phyloP scores from a whole-genome alignment of 2,113 vertebrate genomes.

The Scytalopus superciliaris region DNA sequence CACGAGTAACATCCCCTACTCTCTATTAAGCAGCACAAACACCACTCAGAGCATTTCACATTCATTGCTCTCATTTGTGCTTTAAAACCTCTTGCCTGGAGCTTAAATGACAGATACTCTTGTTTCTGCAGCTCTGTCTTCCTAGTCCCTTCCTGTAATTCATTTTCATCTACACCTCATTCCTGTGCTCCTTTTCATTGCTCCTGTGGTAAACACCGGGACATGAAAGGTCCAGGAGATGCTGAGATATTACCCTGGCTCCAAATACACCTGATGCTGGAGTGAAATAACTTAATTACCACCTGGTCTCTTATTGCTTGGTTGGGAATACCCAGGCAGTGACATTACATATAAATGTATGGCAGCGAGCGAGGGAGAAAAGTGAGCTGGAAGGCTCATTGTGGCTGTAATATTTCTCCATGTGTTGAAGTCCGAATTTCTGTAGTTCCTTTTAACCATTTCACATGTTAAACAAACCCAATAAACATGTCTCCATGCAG shows the following conservation, averaged over 20 bases:
- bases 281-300: constrained; percentile 30
- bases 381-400: background rate
- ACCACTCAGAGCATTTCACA: background rate
- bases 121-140: background rate
- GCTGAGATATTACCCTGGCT: background rate
- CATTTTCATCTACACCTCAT: constrained; percentile 4
- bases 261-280: background rate
- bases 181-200: background rate
- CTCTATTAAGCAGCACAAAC: background rate
- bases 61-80: background rate
- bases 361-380: background rate
- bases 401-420: background rate
- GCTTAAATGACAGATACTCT: constrained; percentile 11
- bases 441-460: background rate
- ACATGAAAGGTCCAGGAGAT: background rate
- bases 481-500: background rate
- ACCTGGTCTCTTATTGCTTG: background rate
- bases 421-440: background rate
- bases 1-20: background rate
- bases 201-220: constrained; percentile 42
- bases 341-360: background rate
- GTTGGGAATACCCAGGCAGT: background rate
- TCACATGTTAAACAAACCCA: accelerated
- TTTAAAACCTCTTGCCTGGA: background rate
- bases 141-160: constrained; percentile 28